phyloP scores from a whole-genome alignment of 2,888 invertebrate species.

The Melieria omissa region DNA sequence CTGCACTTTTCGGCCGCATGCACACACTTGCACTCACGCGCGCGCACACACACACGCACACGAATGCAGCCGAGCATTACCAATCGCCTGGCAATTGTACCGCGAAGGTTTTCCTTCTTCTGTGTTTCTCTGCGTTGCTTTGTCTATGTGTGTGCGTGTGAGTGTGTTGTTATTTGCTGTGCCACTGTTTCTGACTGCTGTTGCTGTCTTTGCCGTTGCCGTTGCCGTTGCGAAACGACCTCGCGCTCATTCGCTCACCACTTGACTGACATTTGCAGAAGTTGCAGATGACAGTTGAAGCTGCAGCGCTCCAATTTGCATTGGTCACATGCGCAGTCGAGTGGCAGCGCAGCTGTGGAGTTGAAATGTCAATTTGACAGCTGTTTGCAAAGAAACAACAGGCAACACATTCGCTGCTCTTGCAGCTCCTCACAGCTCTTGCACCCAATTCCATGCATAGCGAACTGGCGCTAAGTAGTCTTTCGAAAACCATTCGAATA shows the following conservation, averaged over 20 bases:
- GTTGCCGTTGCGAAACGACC: constrained; percentile 32
- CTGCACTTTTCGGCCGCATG: too few relatives aligned
- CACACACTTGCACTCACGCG: too few relatives aligned
- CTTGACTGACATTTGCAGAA: constrained; percentile 42
- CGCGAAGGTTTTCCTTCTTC: too few relatives aligned
- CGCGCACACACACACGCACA: neutral
- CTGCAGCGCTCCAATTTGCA: constrained; percentile 5
- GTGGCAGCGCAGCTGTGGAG: constrained; percentile 36
- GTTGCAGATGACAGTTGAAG: constrained; percentile 33
- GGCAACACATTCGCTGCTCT: too few relatives aligned
- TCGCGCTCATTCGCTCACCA: constrained; percentile 40
- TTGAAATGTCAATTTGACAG: constrained; percentile 47
- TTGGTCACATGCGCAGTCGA: constrained; percentile 54
- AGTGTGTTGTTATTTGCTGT: too few relatives aligned
- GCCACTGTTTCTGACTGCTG: too few relatives aligned
- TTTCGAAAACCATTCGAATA: too few relatives aligned
- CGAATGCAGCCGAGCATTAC: neutral
- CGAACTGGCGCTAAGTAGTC: too few relatives aligned
- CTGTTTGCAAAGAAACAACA: constrained; percentile 47
- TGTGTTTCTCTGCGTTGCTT: too few relatives aligned
- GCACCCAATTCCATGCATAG: too few relatives aligned
- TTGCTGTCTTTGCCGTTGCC: neutral
- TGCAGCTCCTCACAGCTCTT: too few relatives aligned
- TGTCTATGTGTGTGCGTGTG: too few relatives aligned
- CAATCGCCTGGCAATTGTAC: neutral